Percentiles rank a stretch among this genome's conserved stretches.
Evolutionary conservation across 1,140 invertebrate species (phyloP).

Genomic region (Cardiocondyla obscurior): DNA sequence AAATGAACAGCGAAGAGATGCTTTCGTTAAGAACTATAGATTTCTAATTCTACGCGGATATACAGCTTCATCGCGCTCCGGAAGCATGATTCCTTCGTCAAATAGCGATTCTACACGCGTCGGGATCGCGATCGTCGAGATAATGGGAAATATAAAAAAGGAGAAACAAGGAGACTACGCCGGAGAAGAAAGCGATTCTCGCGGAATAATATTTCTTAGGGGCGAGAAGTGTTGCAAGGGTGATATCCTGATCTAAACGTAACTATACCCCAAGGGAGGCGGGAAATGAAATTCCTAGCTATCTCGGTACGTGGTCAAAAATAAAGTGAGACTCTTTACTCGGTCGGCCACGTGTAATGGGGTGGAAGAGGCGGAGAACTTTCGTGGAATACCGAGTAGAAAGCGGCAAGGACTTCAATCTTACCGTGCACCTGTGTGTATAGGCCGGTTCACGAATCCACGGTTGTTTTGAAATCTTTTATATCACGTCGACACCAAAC

Average conservation of each 20-base stretch:
- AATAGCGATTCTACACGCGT: constrained; percentile 1
- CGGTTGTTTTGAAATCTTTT: background rate
- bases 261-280: constrained; percentile 65
- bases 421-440: constrained; percentile 3
- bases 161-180: background rate
- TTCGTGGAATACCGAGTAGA: constrained; percentile 64
- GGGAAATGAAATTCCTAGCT: constrained; percentile 70
- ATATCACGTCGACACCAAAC: background rate
- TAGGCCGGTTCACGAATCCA: constrained; percentile 3
- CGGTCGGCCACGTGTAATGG: constrained; percentile 58
- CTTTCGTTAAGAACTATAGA: background rate
- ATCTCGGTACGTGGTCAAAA: constrained; percentile 70
- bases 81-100: background rate
- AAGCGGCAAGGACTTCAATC: constrained; percentile 2
- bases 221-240: constrained; percentile 14
- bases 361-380: constrained; percentile 51
- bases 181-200: constrained; percentile 43
- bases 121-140: constrained; percentile 22
- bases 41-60: background rate
- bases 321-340: constrained; percentile 67
- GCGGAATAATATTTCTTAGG: constrained; percentile 61
- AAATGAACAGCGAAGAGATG: background rate
- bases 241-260: constrained; percentile 65
- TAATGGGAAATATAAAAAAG: constrained; percentile 30
- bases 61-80: background rate